A percentile compares a stretch with the other conserved stretches of the same genome.
phyloP scores from a whole-genome alignment of 2,888 invertebrate genomes.

The Eilema griseolum region DNA sequence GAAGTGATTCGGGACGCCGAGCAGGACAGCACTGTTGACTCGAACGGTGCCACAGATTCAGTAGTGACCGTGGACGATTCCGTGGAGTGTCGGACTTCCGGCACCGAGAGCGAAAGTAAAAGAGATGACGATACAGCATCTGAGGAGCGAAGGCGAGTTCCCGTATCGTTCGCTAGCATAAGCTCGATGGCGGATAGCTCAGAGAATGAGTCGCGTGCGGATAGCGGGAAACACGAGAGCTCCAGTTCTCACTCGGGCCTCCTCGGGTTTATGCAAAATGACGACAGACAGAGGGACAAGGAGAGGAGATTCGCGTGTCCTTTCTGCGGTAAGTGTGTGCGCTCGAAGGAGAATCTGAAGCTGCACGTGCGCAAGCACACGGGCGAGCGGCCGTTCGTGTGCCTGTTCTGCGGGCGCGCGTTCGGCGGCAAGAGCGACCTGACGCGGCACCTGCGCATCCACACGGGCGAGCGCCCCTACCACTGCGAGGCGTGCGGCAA shows the following conservation, averaged over 20 bases:
- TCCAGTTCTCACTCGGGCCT: constrained; percentile 87
- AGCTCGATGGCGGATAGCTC: constrained; percentile 85
- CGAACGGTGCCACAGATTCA: constrained; percentile 85
- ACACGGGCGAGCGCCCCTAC: constrained; percentile 96
- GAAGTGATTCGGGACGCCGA: constrained; percentile 86
- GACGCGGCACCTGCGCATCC: constrained; percentile 94
- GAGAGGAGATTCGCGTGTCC: constrained; percentile 95
- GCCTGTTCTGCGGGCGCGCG: constrained; percentile 95
- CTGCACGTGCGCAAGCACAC: constrained; percentile 95
- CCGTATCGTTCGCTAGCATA: constrained; percentile 84
- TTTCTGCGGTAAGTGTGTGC: constrained; percentile 95
- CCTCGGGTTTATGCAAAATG: constrained; percentile 89
- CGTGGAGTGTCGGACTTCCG: constrained; percentile 79
- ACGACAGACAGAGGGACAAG: constrained; percentile 86
- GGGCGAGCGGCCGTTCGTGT: constrained; percentile 96
- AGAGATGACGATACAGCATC: constrained; percentile 68
- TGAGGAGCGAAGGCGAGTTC: constrained; percentile 70
- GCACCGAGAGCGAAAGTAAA: constrained; percentile 76
- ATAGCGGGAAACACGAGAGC: constrained; percentile 82
- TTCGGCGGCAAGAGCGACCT: constrained; percentile 96
- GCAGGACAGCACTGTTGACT: constrained; percentile 92
- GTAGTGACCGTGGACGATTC: constrained; percentile 81
- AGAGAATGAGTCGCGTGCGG: constrained; percentile 81
- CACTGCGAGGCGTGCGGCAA: constrained; percentile 97
- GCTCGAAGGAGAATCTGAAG: constrained; percentile 95